Base-by-base conservation (phyloP, 2,797 vertebrate species). In the Tangara arthus region DNA sequence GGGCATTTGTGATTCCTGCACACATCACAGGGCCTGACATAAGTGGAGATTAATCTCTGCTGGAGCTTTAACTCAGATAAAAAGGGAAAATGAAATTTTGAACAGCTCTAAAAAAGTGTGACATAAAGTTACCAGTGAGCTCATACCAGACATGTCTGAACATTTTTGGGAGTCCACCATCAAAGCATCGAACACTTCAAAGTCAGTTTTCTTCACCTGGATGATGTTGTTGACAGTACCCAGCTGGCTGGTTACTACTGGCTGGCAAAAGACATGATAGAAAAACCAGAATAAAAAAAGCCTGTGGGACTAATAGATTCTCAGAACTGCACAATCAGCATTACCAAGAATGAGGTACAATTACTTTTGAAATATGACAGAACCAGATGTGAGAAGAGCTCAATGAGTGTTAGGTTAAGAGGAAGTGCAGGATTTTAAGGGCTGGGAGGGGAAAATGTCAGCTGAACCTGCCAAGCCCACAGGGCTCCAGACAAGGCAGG, bases 111-210 rank as follows among this genome's bases (percentile, higher is more conserved):
- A 42, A 24, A 24, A 89, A 35, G 53, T 0, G 18, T 56, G 57
- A 89, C 16, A 68, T 5, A 42, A 91, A 72, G 89, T 91, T 81
- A 63, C 39, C 87, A 90, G 89, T 52, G 72, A 60, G 65, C 39
- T 96, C 98, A 91, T 98, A 99, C 99, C 99, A 92, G 99, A 99
- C 75, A 98, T 26, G 55, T 99, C 99, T 2, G 99, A 98, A 82
- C 98, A 98, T 64, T 99, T 99, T 52, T 99, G 98, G 8, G 99
- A 99, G 97, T 99, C 99, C 68, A 99, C 98, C 98, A 98, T 99
- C 97, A 99, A 98, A 57, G 99, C 99, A 87, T 99, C 99, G 21
- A 99, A 99, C 14, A 99, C 99, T 97, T 99, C 99, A 94, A 99
- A 99, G 98, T 99, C 99, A 1, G 99, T 99, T 91, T 98, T 98